Evolutionary conservation across 2,888 invertebrate species (phyloP).

Genomic region (Helicoverpa assulta): DNA sequence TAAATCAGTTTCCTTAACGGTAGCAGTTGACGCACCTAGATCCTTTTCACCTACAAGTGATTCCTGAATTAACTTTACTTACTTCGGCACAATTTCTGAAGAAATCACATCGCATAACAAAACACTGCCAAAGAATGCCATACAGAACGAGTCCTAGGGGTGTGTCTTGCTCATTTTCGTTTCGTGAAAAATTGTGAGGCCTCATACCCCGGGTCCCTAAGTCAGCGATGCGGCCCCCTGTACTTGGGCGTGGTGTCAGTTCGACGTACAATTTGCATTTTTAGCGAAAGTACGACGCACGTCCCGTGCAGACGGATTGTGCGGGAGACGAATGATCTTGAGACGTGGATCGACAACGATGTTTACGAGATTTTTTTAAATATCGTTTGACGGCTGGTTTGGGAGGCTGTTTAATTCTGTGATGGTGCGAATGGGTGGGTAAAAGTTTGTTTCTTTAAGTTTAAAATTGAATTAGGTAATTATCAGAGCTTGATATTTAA

Average conservation of each 20-base stretch:
- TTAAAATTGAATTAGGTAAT: too few species aligned
- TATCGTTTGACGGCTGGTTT: constrained; percentile 35
- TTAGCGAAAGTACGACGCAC: constrained; percentile 87
- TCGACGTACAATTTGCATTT: constrained; percentile 87
- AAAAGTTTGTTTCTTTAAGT: not conserved
- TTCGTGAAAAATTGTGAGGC: constrained; percentile 86
- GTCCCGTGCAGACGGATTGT: constrained; percentile 85
- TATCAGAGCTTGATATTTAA: too few species aligned
- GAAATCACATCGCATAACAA: constrained; percentile 70
- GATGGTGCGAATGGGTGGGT: constrained; percentile 11
- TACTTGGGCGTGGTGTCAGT: constrained; percentile 84
- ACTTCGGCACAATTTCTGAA: constrained; percentile 24
- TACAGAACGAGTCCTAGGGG: constrained; percentile 78
- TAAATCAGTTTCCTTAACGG: too few species aligned
- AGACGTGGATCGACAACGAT: constrained; percentile 72
- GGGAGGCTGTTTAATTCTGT: constrained; percentile 11
- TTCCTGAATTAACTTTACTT: not conserved
- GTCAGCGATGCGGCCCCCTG: constrained; percentile 72
- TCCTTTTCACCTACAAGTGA: too few species aligned
- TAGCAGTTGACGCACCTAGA: too few species aligned
- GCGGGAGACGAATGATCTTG: constrained; percentile 83
- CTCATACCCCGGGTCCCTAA: constrained; percentile 73
- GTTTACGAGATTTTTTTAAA: constrained; percentile 64
- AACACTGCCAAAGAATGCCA: constrained; percentile 72
- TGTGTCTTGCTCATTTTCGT: constrained; percentile 85